A percentile compares a stretch with the other conserved stretches of the same genome.
phyloP scores from a whole-genome alignment of 2,113 vertebrate genomes.

The Boulengeromyrus knoepffleri region DNA sequence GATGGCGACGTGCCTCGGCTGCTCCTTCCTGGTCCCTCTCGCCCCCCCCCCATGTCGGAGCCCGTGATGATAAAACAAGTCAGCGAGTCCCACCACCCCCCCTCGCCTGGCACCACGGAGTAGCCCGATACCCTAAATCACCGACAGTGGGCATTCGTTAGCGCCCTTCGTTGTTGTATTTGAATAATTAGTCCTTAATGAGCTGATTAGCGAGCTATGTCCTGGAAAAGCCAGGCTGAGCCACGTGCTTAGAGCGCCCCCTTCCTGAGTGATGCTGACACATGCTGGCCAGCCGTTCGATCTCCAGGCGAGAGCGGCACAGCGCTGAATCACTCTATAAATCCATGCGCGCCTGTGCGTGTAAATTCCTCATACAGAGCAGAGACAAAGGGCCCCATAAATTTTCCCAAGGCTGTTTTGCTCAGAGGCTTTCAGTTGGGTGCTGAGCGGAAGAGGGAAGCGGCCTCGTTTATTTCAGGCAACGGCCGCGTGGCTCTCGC shows the following conservation, averaged over 20 bases:
- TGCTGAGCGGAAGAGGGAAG: neutral
- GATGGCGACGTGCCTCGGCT: neutral
- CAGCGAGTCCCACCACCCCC: neutral
- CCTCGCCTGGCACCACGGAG: neutral
- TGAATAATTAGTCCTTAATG: conserved; percentile 16
- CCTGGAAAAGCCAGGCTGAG: neutral
- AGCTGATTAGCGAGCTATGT: neutral
- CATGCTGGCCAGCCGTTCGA: neutral
- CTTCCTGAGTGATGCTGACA: neutral
- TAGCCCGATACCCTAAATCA: neutral
- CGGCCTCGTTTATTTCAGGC: neutral
- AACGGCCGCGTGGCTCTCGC: neutral
- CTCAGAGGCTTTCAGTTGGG: neutral
- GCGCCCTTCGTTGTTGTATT: neutral
- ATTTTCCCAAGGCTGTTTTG: neutral
- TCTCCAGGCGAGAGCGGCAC: neutral
- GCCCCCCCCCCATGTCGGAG: neutral
- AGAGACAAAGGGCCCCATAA: conserved; percentile 5
- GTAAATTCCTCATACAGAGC: neutral
- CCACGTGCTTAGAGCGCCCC: neutral
- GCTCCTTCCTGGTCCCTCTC: neutral
- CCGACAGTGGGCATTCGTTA: neutral
- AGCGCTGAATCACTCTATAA: conserved; percentile 3
- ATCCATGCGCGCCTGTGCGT: neutral
- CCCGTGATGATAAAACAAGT: neutral